These are phyloP conservation scores for Adelphocoris suturalis DNA, from an alignment of 2,888 invertebrate genomes.

Conservation along the genomic window DNA sequence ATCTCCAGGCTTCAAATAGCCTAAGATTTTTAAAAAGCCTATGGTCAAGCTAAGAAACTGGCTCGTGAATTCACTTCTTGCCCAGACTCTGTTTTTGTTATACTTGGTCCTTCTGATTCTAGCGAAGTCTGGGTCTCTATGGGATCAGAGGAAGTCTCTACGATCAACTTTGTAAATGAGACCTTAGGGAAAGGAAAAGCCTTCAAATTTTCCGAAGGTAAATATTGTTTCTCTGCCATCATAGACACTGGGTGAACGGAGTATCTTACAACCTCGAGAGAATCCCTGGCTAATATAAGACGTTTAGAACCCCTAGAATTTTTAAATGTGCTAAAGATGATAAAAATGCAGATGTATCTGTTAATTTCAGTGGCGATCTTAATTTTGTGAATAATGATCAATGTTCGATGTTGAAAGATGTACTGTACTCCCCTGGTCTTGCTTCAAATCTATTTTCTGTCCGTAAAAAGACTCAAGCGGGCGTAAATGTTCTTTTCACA, in stretches of 20 bases:
- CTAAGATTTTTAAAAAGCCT: slow-evolving; percentile 21
- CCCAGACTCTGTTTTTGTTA: slow-evolving; percentile 23
- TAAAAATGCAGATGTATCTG: not conserved
- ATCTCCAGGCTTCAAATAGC: not conserved
- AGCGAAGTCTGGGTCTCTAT: not conserved
- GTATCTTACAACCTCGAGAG: not conserved
- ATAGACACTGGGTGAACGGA: not conserved
- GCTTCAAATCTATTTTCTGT: not conserved
- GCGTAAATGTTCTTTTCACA: not conserved
- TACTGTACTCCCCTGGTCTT: slow-evolving; percentile 5
- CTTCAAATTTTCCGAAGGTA: not conserved
- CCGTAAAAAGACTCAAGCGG: not conserved
- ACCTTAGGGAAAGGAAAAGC: not conserved
- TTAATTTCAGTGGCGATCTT: slow-evolving; percentile 4
- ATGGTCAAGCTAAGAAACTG: slow-evolving; percentile 1
- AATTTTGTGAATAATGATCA: slow-evolving; percentile 14
- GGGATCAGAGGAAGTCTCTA: not conserved
- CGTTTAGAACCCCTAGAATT: not conserved
- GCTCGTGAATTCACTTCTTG: not conserved
- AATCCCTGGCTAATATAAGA: not conserved
- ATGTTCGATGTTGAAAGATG: not conserved
- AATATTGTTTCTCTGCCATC: not conserved
- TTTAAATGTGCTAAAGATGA: slow-evolving; percentile 10
- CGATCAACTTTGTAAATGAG: not conserved
- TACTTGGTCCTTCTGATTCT: not conserved